Conservation (phyloP, 2,888 invertebrate species). For the Pterostichus niger region DNA sequence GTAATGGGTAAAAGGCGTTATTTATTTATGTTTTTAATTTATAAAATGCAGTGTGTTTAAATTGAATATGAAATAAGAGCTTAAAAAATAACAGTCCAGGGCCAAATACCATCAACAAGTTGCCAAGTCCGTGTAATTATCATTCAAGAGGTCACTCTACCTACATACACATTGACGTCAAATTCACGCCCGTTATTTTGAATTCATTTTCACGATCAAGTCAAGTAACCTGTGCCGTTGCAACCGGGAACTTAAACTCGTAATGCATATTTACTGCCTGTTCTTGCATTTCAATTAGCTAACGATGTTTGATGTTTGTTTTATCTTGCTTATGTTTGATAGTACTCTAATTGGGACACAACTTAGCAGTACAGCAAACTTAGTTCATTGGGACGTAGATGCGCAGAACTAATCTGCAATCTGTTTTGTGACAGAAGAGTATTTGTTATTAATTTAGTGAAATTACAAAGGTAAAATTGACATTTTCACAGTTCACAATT, state of each 20-base stretch:
- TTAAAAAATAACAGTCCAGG: constrained; percentile 13
- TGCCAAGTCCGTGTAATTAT: background rate
- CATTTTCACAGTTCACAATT: too few relatives aligned
- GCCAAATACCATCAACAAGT: background rate
- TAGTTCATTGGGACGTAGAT: too few relatives aligned
- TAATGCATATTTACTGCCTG: constrained; percentile 13
- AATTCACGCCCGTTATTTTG: constrained; percentile 20
- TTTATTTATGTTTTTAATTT: too few relatives aligned
- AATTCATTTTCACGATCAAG: constrained; percentile 20
- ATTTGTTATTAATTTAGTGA: too few relatives aligned
- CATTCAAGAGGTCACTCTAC: constrained; percentile 10
- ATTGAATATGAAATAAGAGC: background rate
- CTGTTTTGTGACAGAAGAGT: too few relatives aligned
- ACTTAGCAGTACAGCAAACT: background rate
- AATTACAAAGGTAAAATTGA: too few relatives aligned
- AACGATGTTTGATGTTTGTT: background rate
- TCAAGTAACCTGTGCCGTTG: constrained; percentile 24
- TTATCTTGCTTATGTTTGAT: background rate
- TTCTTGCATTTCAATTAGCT: constrained; percentile 30
- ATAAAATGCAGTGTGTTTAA: background rate
- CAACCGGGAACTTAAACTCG: constrained; percentile 24
- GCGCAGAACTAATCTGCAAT: too few relatives aligned
- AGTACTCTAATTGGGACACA: background rate
- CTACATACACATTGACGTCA: constrained; percentile 1
- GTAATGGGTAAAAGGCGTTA: too few relatives aligned